Conservation (phyloP, 2,888 invertebrate genomes). For the Volucella bombylans region DNA sequence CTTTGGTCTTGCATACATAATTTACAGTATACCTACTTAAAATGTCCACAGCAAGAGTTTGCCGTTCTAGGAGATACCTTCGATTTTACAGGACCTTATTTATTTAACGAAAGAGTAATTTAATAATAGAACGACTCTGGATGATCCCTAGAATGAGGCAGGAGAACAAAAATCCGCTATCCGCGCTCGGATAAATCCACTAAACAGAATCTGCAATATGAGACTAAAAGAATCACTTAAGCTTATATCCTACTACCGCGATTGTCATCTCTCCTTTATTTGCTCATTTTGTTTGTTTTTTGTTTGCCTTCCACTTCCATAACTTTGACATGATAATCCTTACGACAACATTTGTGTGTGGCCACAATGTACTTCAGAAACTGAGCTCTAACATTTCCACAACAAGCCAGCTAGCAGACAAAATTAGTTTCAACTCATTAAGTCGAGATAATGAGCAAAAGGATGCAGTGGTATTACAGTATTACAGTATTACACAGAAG, state of each 20-base stretch:
- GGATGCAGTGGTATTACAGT: slow-evolving; percentile 35
- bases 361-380: slow-evolving; percentile 7
- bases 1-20: too few species aligned
- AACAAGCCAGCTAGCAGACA: not conserved
- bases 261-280: not conserved
- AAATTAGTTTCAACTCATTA: slow-evolving; percentile 46
- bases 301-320: not conserved
- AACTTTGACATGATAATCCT: slow-evolving; percentile 38
- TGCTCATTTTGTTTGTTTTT: not conserved
- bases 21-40: too few species aligned
- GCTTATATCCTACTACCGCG: not conserved
- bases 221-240: slow-evolving; percentile 5
- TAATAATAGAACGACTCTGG: too few species aligned
- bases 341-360: not conserved
- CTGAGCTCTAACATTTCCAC: not conserved
- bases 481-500: not conserved
- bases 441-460: slow-evolving; percentile 41
- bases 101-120: too few species aligned
- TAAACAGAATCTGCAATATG: not conserved
- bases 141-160: too few species aligned
- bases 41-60: too few species aligned
- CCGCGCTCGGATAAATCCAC: too few species aligned
- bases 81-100: too few species aligned
- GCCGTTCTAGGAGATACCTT: too few species aligned
- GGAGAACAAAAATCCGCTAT: too few species aligned